Evolutionary conservation across 2,113 vertebrate genomes (phyloP), one percentile per base, ranked within the genome.

Genomic region (Athene noctua): DNA sequence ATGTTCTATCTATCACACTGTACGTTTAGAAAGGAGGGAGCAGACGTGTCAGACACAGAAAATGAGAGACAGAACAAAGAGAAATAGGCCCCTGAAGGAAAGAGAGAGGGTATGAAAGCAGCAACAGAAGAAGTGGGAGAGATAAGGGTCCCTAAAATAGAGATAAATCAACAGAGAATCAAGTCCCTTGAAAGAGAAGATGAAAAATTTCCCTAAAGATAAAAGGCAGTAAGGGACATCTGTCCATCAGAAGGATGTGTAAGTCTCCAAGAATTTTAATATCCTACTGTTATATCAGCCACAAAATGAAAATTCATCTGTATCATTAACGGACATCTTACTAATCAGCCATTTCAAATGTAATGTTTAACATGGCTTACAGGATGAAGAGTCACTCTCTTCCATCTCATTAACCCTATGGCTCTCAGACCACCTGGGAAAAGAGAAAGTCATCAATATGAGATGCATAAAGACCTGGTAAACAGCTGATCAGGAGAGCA

Each of bases 41-140:
- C 79, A 86, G 54, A 91, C 18, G 6, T 87, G 80, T 94, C 92
- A 95, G 95, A 94, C 67, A 85, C 46, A 88, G 96, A 96, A 96
- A 97, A 96, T 85, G 94, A 97, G 83, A 90, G 71, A 59, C 70
- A 78, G 92, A 95, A 93, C 80, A 96, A 96, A 97, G 94, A 93
- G 92, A 96, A 97, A 96, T 96, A 82, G 63, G 80, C n/a, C 88
- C 94, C 95, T 47, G 49, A 96, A 96, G 97, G 65, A 96, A 96
- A 88, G 85, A 84, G 62, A 94, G 55, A 62, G 27, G 25, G 86
- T 96, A 63, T 86, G 74, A 96, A 97, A 95, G 85, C 87, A 95
- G 87, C 95, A 97, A 86, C 57, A 68, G 68, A 91, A 94, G 65
- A 47, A 70, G 22, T 13, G 38, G 93, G 58, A 95, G 73, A 91